Evolutionary conservation across 2,797 vertebrate genomes (phyloP), one percentile per base, ranked within the genome.

Genomic region (Smutsia temminckii): DNA sequence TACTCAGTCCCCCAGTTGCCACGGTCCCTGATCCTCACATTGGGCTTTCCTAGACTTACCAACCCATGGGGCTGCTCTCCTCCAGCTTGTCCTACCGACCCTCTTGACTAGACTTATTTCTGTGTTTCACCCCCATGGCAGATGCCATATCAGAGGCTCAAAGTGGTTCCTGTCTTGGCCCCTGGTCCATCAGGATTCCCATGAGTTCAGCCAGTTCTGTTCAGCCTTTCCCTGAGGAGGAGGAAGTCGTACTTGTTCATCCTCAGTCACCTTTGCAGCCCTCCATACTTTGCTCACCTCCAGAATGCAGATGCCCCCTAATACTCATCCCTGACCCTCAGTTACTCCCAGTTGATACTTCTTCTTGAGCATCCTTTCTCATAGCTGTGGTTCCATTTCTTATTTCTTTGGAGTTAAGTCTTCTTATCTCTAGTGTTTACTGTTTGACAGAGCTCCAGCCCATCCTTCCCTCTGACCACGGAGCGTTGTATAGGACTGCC

Each of bases 61-160:
- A 27, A 7, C n/a, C 53, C 37, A 9, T 1, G 32, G 16, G n/a
- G 3, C 21, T 16, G 6, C 8, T 5, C 6, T 1, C 49, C 51
- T 53, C 55, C 17, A 10, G 53, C 18, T 17, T 14, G 6, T 27
- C 29, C 46, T n/a, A 6, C 32, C 10, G 17, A 51, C 21, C 5
- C 27, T 42, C 11, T 46, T 53, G 23, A 34, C 27, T 2, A 40
- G 40, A 53, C 13, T 0, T 6, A 32, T 18, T 37, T 57, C 59
- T 34, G 20, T 25, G n/a, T 59, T 81, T n/a, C 4, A 5, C 7
- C 53, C 9, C 12, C 27, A 40, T 2, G 32, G 17, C 17, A 59
- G 64, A 34, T 3, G n/a, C 21, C 51, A 2, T 1, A 9, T 6
- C 27, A 25, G 25, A 86, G 40, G 46, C 34, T 27, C 25, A 40